Percentiles rank a stretch among this genome's conserved stretches.
These are phyloP conservation scores for Tamandua tetradactyla DNA, from an alignment of 2,797 vertebrate species.

Conservation along the genomic window DNA sequence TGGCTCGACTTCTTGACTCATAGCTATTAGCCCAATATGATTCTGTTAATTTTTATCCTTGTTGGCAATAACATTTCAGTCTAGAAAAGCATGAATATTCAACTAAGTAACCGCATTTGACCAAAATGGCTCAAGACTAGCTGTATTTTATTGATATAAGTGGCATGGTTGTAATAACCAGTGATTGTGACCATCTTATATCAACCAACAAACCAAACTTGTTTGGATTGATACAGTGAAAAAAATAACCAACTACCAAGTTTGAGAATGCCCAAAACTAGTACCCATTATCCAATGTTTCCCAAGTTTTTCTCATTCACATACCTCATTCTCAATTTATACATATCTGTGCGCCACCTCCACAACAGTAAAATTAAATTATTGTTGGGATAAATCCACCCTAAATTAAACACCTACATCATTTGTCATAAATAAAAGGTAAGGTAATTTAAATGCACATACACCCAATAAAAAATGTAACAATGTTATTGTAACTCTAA, in stretches of 20 bases:
- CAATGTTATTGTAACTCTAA: not conserved
- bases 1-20: slow-evolving; percentile 24
- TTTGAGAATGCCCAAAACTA: not conserved
- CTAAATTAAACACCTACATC: slow-evolving; percentile 8
- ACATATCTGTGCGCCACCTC: not conserved
- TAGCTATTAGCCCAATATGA: slow-evolving; percentile 50
- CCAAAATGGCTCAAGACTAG: not conserved
- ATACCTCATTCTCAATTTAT: not conserved
- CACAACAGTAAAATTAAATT: not conserved
- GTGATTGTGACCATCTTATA: not conserved
- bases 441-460: not conserved
- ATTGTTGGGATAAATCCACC: slow-evolving; percentile 6
- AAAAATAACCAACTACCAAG: not conserved
- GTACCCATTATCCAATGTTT: not conserved
- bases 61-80: slow-evolving; percentile 65
- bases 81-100: slow-evolving; percentile 47
- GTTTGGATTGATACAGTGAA: not conserved
- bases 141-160: not conserved
- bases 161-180: not conserved
- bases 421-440: slow-evolving; percentile 24
- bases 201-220: not conserved
- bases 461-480: not conserved
- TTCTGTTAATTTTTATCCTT: slow-evolving; percentile 2
- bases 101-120: not conserved
- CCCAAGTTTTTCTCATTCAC: not conserved